Evolutionary conservation across 2,888 invertebrate species (phyloP), one percentile per base, ranked within the genome.

Genomic region (Empis livida): DNA sequence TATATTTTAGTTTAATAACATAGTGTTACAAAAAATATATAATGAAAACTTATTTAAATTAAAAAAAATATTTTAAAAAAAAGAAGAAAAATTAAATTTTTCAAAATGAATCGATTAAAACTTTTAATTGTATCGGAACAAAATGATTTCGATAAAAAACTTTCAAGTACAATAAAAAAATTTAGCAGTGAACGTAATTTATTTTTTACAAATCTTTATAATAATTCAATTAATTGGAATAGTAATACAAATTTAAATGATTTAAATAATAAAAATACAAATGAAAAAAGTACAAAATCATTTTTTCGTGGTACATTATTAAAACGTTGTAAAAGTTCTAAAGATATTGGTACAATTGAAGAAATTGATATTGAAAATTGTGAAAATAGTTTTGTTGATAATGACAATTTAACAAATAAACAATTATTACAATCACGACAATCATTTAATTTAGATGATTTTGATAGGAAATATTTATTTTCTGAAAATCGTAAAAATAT

Each of bases 291-390:
- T 16, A 10, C 13, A 27, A 41, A 41, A 23, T 20, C 43, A 42
- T 50, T 51, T 39, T 48, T 54, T 23, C 49, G 49, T 23, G 49
- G 46, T 3, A 50, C 49, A 9, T 41, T 54, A n/a, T 45, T 54
- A 10, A 54, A 54, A 46, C 46, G 50, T 10, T 54, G 54, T 30
- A 54, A 51, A 48, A 54, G 54, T 32, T 51, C 53, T 2, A 53
- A 51, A 43, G 54, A 54, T 44, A 31, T 54, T 11, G 48, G 15
- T 30, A 42, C 27, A 27, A 23, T 20, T 20, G 45, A 14, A 46
- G 30, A 13, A 31, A 13, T 13, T 35, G 17, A 46, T 44, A 38
- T 11, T 17, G 30, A 49, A 52, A 42, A 20, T 15, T 4, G 2
- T 27, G 13, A 37, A 17, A 37, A 46, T 27, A 13, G n/a, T 23